Evolutionary conservation across 2,797 vertebrate species (phyloP).

Genomic region (Danio jaintianensis): DNA sequence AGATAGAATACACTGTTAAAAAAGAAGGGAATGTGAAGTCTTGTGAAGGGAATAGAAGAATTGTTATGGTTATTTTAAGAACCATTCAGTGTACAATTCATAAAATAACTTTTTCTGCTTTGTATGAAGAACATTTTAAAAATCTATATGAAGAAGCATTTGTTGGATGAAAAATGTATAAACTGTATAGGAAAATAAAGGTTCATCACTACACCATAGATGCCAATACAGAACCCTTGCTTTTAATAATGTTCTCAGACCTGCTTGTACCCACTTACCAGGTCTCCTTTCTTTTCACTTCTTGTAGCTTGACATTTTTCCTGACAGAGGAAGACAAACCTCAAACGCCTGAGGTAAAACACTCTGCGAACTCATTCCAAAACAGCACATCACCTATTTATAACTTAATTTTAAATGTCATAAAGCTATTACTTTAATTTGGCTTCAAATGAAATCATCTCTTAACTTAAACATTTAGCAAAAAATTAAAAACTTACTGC

Average conservation of each 20-base stretch:
- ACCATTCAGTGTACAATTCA: too few relatives aligned
- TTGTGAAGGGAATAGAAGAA: too few relatives aligned
- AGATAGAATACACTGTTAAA: background rate
- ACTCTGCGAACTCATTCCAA: background rate
- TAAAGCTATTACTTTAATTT: background rate
- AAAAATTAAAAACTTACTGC: background rate
- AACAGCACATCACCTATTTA: constrained; percentile 5
- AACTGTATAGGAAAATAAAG: too few relatives aligned
- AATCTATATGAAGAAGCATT: too few relatives aligned
- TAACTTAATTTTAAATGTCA: constrained; percentile 16
- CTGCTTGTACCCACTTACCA: background rate
- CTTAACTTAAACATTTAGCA: background rate
- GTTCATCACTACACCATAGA: too few relatives aligned
- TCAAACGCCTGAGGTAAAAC: constrained; percentile 27
- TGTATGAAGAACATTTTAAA: too few relatives aligned
- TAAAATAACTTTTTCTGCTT: too few relatives aligned
- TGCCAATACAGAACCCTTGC: too few relatives aligned
- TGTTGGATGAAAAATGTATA: too few relatives aligned
- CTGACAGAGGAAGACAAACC: constrained; percentile 15
- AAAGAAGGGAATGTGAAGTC: too few relatives aligned
- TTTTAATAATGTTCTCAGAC: background rate
- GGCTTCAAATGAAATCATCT: background rate
- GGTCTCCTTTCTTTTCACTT: constrained; percentile 2
- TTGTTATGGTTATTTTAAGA: too few relatives aligned
- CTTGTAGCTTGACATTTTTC: constrained; percentile 41